Conservation (phyloP, 2,888 invertebrate genomes). For the Dryadula phaetusa region DNA sequence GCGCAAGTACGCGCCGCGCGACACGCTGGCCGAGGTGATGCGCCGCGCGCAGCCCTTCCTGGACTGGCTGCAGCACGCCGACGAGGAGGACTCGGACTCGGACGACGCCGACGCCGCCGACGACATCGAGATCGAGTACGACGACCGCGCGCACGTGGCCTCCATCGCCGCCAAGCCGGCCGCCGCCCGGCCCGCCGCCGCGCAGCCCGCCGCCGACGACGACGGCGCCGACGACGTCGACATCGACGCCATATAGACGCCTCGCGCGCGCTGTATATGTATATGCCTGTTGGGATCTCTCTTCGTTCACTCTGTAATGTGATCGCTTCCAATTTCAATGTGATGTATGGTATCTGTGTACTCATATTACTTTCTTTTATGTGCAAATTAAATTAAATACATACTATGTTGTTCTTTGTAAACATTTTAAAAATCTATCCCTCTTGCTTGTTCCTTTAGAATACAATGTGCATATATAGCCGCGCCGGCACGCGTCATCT, state of each 20-base stretch:
- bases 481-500: constrained; percentile 15
- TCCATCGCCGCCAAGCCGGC: constrained; percentile 87
- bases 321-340: no score
- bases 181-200: constrained; percentile 67
- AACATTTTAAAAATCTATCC: no score
- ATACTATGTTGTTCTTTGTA: no score
- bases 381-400: no score
- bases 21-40: constrained; percentile 95
- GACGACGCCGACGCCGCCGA: constrained; percentile 90
- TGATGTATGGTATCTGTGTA: no score
- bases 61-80: constrained; percentile 98
- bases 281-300: no score
- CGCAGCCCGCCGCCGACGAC: constrained; percentile 75
- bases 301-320: no score
- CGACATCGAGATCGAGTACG: constrained; percentile 91
- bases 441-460: no score
- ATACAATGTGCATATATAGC: background rate
- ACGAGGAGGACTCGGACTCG: constrained; percentile 94
- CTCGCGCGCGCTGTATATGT: no score
- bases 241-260: constrained; percentile 95
- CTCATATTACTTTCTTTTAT: no score
- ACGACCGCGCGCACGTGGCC: constrained; percentile 92
- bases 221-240: constrained; percentile 94
- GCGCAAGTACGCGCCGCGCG: constrained; percentile 96
- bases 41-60: constrained; percentile 96